These are phyloP conservation scores for Plectrocnemia conspersa DNA, from an alignment of 1,140 invertebrate genomes.

Conservation along the genomic window DNA sequence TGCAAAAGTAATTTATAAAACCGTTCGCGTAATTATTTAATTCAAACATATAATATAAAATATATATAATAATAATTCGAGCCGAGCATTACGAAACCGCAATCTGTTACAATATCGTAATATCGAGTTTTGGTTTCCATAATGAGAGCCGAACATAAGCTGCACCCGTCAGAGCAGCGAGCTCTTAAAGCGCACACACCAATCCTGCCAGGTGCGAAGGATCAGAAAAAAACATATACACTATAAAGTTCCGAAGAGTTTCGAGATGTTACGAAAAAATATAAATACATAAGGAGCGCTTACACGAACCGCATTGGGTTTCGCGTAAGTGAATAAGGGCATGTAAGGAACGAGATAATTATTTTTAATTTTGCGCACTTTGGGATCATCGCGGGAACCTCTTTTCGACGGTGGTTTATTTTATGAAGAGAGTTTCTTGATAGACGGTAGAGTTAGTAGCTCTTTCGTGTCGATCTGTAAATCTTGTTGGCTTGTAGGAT, in stretches of 20 bases:
- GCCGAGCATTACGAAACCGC: slow-evolving; percentile 21
- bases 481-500: no score
- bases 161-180: slow-evolving; percentile 10
- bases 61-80: no score
- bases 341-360: no score
- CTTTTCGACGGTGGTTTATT: no score
- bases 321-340: no score
- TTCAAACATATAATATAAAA: slow-evolving; percentile 15
- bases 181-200: slow-evolving; percentile 9
- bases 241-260: background rate
- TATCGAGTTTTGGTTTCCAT: slow-evolving; percentile 23
- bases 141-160: slow-evolving; percentile 14
- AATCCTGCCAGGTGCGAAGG: slow-evolving; percentile 8
- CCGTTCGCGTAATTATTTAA: slow-evolving; percentile 11
- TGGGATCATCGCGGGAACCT: no score
- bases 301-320: background rate
- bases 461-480: no score
- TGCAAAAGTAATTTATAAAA: background rate
- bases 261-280: background rate
- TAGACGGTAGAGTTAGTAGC: no score
- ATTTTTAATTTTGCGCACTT: no score
- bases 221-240: background rate
- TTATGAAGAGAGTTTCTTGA: no score
- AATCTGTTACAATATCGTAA: slow-evolving; percentile 23
- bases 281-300: background rate